Base-by-base conservation (phyloP, 2,888 invertebrate species). In the Platycnemis pennipes region DNA sequence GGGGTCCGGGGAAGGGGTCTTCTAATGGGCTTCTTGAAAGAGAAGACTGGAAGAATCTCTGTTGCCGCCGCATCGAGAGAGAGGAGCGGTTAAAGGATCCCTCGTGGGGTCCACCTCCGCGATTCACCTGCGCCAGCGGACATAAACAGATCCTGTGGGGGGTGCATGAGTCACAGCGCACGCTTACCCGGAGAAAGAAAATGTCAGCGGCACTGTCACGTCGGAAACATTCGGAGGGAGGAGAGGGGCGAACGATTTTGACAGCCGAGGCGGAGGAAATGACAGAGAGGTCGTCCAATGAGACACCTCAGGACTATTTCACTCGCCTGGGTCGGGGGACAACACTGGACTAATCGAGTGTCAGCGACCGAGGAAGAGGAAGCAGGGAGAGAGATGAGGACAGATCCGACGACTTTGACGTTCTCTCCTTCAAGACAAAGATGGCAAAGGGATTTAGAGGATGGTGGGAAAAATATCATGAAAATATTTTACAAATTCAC, bases 41-140 rank as follows among this genome's bases (percentile, higher is more conserved):
- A 37, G 77, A 37, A 77, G n/a, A 22, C 26, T 37, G 77, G 77
- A 37, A 77, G 37, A 77, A 77, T 77, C 77, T 77, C 77, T 11
- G 11, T 37, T 16, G 26, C 31, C 31, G 31, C 26, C 31, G 37
- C 77, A 26, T 49, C 49, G 49, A 49, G 0, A 49, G 49, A 49
- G 49, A 19, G 49, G 49, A 49, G 49, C 13, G 49, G 49, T 2
- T 11, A 19, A 19, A 49, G 11, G 49, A 19, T 49, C 49, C 49
- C 49, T 0, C 49, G 19, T 11, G 49, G 49, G 49, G 19, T 11
- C 49, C 31, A 77, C 77, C 77, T 3, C 13, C 31, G 77, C 31
- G 77, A 77, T 37, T 77, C 77, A 77, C 77, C 77, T 77, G 77
- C 77, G 77, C 77, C 77, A 37, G 77, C 77, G 77, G 77, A 37